Evolutionary conservation across 2,888 invertebrate genomes (phyloP), one percentile per base, ranked within the genome.

Genomic region (Himalopsyche japonica): DNA sequence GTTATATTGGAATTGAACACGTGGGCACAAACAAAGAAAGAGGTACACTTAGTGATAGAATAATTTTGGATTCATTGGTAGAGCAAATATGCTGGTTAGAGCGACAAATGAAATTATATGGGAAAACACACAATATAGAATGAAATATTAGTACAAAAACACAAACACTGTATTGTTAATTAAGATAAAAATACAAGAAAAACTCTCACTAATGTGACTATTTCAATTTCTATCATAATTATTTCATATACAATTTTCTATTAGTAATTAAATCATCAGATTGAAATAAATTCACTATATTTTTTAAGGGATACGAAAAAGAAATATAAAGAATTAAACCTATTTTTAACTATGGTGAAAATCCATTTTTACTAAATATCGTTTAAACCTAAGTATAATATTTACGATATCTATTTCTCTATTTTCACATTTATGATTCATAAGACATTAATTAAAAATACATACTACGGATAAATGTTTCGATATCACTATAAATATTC

Each of bases 51-150:
- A 27, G 37, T 86, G 87, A 88, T 88, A 88, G 87, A 89, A 88
- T 88, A 88, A 87, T 88, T 88, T 84, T 91, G 91, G 89, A 88
- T 88, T 87, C 87, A 83, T 80, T 37, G 79, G 81, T 81, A 81
- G 49, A 81, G 70, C 79, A 77, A 32, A 79, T 80, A 47, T 48
- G 64, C 81, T 76, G 48, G 76, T 82, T 80, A 27, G 80, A 76
- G 84, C 83, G 80, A 84, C 70, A 70, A 70, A 15, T 70, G 30
- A 30, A 70, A 70, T 70, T 70, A 70, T 70, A 78, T 70, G 30
- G 30, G 70, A 70, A 82, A 64, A 76, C 76, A 84, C 82, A 82
- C 37, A 82, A 82, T 34, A 82, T 20, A 15, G 12, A 32, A 34
- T 24, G 47, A 81, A 81, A 57, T 82, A 49, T 77, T 82, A 78